A percentile compares a stretch with the other conserved stretches of the same genome.
These are phyloP conservation scores for Leptinotarsa peninsularis DNA, from an alignment of 2,888 invertebrate genomes.

Conservation along the genomic window DNA sequence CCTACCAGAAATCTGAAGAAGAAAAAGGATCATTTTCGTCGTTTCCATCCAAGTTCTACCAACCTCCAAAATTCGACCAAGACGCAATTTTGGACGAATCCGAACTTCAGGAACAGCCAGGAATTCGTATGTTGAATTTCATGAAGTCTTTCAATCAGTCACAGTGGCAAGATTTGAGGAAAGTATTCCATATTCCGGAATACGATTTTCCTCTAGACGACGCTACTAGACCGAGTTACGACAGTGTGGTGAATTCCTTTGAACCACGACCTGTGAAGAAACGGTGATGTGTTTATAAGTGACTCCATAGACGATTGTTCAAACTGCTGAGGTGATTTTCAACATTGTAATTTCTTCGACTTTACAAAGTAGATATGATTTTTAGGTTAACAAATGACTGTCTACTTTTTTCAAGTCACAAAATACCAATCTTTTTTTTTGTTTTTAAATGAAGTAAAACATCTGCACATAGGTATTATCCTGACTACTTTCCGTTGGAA, in stretches of 20 bases:
- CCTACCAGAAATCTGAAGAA: constrained; percentile 45
- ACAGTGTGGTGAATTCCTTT: constrained; percentile 63
- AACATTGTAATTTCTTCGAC: too few species aligned
- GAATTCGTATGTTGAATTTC: constrained; percentile 45
- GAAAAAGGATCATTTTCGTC: constrained; percentile 22
- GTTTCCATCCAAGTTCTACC: constrained; percentile 52
- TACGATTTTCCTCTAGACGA: constrained; percentile 65
- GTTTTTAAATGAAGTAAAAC: too few species aligned
- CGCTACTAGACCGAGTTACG: constrained; percentile 61
- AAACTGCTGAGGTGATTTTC: too few species aligned
- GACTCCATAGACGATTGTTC: too few species aligned
- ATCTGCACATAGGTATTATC: too few species aligned
- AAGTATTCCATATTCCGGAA: constrained; percentile 63
- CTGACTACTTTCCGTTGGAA: too few species aligned
- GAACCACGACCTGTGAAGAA: constrained; percentile 49
- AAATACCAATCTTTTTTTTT: too few species aligned
- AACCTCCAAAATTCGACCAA: constrained; percentile 51
- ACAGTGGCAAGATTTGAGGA: constrained; percentile 60
- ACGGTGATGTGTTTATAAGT: background rate
- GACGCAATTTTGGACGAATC: constrained; percentile 44
- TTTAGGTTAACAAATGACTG: too few species aligned
- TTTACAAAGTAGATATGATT: too few species aligned
- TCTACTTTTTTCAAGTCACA: too few species aligned
- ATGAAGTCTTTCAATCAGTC: constrained; percentile 52
- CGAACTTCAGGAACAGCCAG: constrained; percentile 40